A percentile compares a stretch with the other conserved stretches of the same genome.
Evolutionary conservation across 2,113 vertebrate species (phyloP).

Genomic region (Anthoscopus minutus): DNA sequence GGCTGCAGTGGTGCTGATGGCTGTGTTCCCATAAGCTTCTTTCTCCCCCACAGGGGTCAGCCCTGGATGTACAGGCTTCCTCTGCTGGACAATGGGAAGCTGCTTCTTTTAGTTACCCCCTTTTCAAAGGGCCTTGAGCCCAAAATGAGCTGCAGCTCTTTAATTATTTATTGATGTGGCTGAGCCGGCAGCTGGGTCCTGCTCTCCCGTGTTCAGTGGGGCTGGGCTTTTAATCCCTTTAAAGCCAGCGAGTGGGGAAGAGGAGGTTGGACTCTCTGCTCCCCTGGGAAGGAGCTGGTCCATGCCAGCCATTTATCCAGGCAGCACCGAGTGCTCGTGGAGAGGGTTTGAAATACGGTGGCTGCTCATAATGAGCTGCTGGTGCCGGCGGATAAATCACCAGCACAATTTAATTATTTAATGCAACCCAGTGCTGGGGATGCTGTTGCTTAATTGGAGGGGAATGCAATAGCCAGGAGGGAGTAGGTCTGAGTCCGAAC

Average conservation of each 20-base stretch:
- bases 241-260: slow-evolving; percentile 28
- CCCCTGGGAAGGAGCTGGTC: slow-evolving; percentile 4
- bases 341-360: slow-evolving; percentile 24
- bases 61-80: neutral
- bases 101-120: slow-evolving; percentile 21
- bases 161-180: slow-evolving; percentile 61
- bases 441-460: slow-evolving; percentile 36
- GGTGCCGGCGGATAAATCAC: slow-evolving; percentile 54
- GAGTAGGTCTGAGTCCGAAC: neutral
- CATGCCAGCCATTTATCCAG: slow-evolving; percentile 48
- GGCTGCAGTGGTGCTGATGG: slow-evolving; percentile 13
- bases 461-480: slow-evolving; percentile 8
- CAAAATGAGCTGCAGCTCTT: slow-evolving; percentile 26
- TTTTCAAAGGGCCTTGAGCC: slow-evolving; percentile 40
- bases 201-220: neutral
- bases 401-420: slow-evolving; percentile 39
- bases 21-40: neutral
- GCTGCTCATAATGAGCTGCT: slow-evolving; percentile 55
- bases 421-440: slow-evolving; percentile 31
- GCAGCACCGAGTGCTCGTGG: neutral
- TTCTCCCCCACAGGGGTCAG: neutral
- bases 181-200: slow-evolving; percentile 56
- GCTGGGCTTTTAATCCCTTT: slow-evolving; percentile 47
- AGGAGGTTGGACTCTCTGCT: neutral
- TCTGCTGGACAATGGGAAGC: slow-evolving; percentile 32